Conservation (phyloP, 2,113 vertebrate genomes). For the Vulpes lagopus region DNA sequence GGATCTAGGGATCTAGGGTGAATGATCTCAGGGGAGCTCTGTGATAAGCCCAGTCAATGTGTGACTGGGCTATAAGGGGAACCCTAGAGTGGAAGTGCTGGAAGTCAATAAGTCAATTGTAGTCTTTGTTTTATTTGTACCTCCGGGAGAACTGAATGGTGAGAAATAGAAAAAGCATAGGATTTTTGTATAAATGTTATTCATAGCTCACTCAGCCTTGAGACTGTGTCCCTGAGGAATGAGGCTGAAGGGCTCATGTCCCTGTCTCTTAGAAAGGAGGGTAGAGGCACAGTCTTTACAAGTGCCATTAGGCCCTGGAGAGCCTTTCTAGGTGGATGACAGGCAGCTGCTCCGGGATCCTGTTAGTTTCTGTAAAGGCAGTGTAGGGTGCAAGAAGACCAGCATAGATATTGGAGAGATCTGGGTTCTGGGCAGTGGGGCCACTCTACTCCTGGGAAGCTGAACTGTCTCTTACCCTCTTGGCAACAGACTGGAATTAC, state of each 20-base stretch:
- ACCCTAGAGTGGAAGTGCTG: fast-evolving
- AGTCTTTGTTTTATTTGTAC: not conserved
- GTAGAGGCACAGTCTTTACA: not conserved
- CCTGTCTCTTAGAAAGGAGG: not conserved
- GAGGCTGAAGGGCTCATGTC: not conserved
- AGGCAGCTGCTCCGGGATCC: not conserved
- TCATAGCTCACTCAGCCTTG: not conserved
- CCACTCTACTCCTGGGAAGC: not conserved
- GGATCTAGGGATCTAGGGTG: not conserved
- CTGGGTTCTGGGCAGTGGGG: fast-evolving
- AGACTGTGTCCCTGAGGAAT: not conserved
- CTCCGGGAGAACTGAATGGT: not conserved
- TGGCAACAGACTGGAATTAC: not conserved
- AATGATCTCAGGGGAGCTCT: not conserved
- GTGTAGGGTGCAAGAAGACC: fast-evolving
- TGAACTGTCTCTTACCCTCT: not conserved
- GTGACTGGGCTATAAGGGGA: not conserved
- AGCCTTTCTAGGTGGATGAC: not conserved
- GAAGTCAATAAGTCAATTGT: not conserved
- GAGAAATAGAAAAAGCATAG: not conserved
- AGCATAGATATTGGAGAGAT: fast-evolving
- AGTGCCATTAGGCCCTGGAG: not conserved
- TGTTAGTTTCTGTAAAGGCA: not conserved
- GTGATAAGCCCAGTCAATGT: not conserved
- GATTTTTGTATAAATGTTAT: not conserved